Evolutionary conservation across 1,140 invertebrate genomes (phyloP).

Genomic region (Himalopsyche phryganea): DNA sequence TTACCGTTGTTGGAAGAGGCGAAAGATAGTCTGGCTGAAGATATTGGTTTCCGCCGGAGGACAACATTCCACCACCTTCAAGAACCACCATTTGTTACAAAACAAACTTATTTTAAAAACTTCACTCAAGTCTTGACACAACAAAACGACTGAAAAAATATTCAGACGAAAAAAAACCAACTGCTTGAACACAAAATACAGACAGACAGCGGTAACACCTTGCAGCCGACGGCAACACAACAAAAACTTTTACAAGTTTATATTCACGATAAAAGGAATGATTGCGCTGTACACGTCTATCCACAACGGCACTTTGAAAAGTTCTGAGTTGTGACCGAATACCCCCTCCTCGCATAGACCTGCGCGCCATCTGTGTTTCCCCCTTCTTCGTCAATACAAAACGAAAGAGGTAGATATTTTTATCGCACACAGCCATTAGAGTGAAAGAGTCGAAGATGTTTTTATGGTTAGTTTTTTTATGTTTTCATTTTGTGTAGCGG

Average conservation of each 20-base stretch:
- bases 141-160: constrained; percentile 7
- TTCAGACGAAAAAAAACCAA: not conserved
- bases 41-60: constrained; percentile 86
- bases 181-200: too few relatives aligned
- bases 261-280: not conserved
- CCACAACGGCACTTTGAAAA: constrained; percentile 40
- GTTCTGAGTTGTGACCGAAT: constrained; percentile 45
- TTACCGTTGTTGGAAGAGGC: constrained; percentile 87
- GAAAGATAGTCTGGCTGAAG: constrained; percentile 90
- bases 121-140: constrained; percentile 5
- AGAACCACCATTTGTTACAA: constrained; percentile 80
- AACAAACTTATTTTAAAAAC: constrained; percentile 34
- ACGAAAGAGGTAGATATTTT: not conserved
- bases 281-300: constrained; percentile 37
- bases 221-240: constrained; percentile 7
- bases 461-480: constrained; percentile 2
- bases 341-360: constrained; percentile 40
- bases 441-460: constrained; percentile 21
- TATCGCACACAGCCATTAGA: not conserved
- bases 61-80: constrained; percentile 86
- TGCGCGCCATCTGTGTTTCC: constrained; percentile 25
- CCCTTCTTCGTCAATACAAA: too few relatives aligned
- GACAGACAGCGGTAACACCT: too few relatives aligned
- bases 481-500: not conserved
- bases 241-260: not conserved